These are phyloP conservation scores for Athripsodes cinereus DNA, from an alignment of 2,888 invertebrate genomes.

Conservation along the genomic window DNA sequence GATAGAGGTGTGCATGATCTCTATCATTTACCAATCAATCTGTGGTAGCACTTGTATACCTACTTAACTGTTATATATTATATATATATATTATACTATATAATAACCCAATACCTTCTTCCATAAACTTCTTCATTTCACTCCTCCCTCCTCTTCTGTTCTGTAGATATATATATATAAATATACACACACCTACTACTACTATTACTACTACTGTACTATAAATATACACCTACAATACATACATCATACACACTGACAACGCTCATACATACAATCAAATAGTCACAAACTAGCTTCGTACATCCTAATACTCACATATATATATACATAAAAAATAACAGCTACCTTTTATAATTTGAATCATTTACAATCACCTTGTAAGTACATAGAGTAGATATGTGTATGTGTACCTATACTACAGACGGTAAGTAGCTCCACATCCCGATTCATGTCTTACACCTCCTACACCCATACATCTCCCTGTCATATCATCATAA, in stretches of 20 bases:
- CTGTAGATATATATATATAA: conserved; percentile 38
- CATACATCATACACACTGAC: no score
- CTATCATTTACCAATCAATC: conserved; percentile 52
- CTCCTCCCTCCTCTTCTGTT: conserved; percentile 41
- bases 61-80: conserved; percentile 45
- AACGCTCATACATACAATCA: no score
- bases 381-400: no score
- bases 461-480: neutral
- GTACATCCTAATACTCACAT: no score
- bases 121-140: conserved; percentile 35
- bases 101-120: conserved; percentile 42
- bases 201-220: neutral
- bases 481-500: neutral
- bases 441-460: neutral
- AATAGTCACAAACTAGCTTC: no score
- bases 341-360: no score
- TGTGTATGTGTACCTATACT: neutral
- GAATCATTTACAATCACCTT: no score
- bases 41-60: conserved; percentile 44
- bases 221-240: conserved; percentile 6
- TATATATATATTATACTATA: no score
- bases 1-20: conserved; percentile 99
- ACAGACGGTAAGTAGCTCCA: neutral
- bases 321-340: no score
- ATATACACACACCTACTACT: neutral